Evolutionary conservation across 2,113 vertebrate genomes (phyloP).

Genomic region (Clarias batrachus): DNA sequence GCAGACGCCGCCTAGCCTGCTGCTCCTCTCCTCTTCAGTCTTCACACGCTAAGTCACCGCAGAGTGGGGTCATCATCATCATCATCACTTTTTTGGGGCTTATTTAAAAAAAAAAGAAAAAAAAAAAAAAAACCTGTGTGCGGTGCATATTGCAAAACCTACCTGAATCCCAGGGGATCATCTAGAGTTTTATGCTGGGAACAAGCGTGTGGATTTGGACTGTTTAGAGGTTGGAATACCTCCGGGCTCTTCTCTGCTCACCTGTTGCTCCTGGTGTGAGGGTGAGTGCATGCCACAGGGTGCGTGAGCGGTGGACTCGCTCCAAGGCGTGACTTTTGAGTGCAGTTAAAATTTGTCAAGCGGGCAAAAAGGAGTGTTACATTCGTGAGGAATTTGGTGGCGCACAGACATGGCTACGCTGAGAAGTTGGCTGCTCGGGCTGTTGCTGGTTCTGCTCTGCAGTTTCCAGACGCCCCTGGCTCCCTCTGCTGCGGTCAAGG

Average conservation of each 20-base stretch:
- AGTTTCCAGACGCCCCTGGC: slow-evolving; percentile 76
- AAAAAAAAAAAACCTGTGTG: not conserved
- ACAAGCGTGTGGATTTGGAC: slow-evolving; percentile 60
- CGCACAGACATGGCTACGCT: slow-evolving; percentile 73
- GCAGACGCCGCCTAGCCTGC: slow-evolving; percentile 63
- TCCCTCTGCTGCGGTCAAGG: slow-evolving; percentile 69
- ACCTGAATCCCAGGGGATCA: slow-evolving; percentile 56
- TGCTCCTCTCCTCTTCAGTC: slow-evolving; percentile 62
- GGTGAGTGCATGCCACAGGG: slow-evolving; percentile 45
- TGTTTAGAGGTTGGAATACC: slow-evolving; percentile 64
- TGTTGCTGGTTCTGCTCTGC: slow-evolving; percentile 78
- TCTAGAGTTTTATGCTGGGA: slow-evolving; percentile 57
- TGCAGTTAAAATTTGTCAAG: slow-evolving; percentile 30
- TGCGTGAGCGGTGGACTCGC: slow-evolving; percentile 51
- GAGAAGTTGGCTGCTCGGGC: slow-evolving; percentile 73
- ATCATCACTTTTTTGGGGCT: slow-evolving; percentile 30
- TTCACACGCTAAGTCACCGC: slow-evolving; percentile 50
- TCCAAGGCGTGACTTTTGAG: slow-evolving; percentile 45
- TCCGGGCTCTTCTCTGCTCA: slow-evolving; percentile 53
- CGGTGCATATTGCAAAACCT: slow-evolving; percentile 31
- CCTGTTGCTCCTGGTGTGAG: slow-evolving; percentile 54
- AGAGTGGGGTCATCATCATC: slow-evolving; percentile 45
- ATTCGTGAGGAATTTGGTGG: slow-evolving; percentile 56
- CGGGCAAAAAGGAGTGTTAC: slow-evolving; percentile 63
- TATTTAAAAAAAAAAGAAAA: not conserved